phyloP scores from a whole-genome alignment of 2,888 invertebrate species.

The Diplolepis rosae region DNA sequence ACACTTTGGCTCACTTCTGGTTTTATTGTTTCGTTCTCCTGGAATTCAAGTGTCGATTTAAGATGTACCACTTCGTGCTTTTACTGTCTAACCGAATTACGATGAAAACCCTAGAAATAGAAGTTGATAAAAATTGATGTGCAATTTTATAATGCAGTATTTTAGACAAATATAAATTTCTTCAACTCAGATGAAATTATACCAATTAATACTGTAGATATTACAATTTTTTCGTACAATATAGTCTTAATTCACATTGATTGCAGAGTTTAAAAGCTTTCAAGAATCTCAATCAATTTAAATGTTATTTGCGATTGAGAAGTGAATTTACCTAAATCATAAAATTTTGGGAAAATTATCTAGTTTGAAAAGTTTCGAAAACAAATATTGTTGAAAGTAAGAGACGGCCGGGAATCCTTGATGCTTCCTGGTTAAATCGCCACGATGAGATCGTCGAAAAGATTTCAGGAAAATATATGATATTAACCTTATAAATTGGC shows the following conservation, averaged over 20 bases:
- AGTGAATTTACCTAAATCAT: neutral
- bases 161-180: no score
- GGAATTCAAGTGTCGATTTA: neutral
- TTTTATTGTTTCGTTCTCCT: neutral
- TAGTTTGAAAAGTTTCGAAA: neutral
- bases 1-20: neutral
- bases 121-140: neutral
- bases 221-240: no score
- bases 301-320: no score
- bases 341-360: neutral
- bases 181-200: no score
- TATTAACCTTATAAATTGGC: constrained; percentile 7
- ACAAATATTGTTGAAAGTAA: neutral
- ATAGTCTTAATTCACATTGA: no score
- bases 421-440: constrained; percentile 13
- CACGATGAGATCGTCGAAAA: neutral
- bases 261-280: neutral
- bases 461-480: constrained; percentile 4
- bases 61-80: neutral
- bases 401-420: neutral
- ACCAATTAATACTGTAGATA: no score
- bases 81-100: neutral
- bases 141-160: no score
- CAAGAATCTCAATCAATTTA: no score
- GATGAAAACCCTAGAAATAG: neutral